Evolutionary conservation across 2,888 invertebrate species (phyloP).

Genomic region (Mellilla xanthometata): DNA sequence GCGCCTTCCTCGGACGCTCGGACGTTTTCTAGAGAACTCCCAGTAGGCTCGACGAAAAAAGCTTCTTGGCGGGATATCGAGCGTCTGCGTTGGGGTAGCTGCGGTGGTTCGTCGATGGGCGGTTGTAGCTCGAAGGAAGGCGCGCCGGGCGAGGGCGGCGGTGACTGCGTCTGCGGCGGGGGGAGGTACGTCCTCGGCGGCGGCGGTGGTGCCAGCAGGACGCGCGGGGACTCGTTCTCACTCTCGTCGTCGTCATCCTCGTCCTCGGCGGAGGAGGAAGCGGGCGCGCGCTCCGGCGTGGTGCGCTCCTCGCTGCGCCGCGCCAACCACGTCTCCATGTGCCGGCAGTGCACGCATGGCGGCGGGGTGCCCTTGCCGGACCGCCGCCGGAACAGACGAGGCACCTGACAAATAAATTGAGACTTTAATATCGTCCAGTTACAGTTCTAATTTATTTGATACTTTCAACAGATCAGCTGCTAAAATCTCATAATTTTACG

Average conservation of each 20-base stretch:
- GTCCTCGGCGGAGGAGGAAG: slow-evolving; percentile 71
- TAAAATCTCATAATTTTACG: slow-evolving; percentile 4
- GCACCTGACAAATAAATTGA: slow-evolving; percentile 65
- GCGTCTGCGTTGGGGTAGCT: slow-evolving; percentile 68
- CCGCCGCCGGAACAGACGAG: slow-evolving; percentile 84
- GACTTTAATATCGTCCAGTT: too few relatives aligned
- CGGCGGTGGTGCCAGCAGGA: slow-evolving; percentile 84
- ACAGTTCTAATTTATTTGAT: too few relatives aligned
- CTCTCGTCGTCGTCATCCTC: slow-evolving; percentile 79
- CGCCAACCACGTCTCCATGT: slow-evolving; percentile 88
- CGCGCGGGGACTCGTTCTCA: slow-evolving; percentile 76
- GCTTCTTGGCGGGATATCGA: slow-evolving; percentile 92
- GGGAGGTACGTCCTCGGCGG: slow-evolving; percentile 64
- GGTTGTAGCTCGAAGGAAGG: slow-evolving; percentile 83
- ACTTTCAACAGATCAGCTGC: too few relatives aligned
- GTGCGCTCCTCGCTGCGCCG: slow-evolving; percentile 70
- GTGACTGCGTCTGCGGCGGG: slow-evolving; percentile 63
- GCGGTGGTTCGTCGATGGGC: slow-evolving; percentile 68
- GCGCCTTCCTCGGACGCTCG: slow-evolving; percentile 77
- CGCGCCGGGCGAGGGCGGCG: slow-evolving; percentile 79
- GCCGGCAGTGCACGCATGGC: slow-evolving; percentile 90
- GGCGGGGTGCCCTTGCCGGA: slow-evolving; percentile 86
- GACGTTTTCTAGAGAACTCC: slow-evolving; percentile 87
- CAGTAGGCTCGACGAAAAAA: slow-evolving; percentile 89
- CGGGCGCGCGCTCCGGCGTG: slow-evolving; percentile 62